phyloP scores from a whole-genome alignment of 2,888 invertebrate species.

The Dicyrtoma fusca region DNA sequence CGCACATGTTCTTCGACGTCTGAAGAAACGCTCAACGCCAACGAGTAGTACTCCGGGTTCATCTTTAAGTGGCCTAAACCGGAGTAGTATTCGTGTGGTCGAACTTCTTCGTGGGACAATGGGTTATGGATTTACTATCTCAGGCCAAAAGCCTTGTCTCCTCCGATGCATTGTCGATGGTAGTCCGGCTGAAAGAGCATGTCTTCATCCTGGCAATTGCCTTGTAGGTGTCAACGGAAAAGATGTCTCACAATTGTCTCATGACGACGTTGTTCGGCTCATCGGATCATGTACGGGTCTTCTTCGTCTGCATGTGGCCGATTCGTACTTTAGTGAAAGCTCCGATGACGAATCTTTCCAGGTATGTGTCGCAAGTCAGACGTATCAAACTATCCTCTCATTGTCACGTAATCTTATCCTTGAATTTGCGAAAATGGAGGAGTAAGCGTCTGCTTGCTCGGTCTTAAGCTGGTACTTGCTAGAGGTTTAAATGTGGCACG shows the following conservation, averaged over 20 bases:
- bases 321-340: conserved; percentile 82
- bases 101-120: conserved; percentile 83
- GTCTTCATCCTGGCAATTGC: conserved; percentile 88
- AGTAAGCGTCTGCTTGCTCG: no score
- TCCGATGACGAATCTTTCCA: conserved; percentile 71
- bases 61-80: conserved; percentile 51
- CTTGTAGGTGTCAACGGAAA: conserved; percentile 88
- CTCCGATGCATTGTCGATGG: conserved; percentile 88
- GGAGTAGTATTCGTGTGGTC: conserved; percentile 71
- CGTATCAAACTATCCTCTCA: no score
- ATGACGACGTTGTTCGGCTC: conserved; percentile 88
- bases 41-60: conserved; percentile 50
- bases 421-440: no score
- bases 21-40: conserved; percentile 49
- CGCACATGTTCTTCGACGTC: conserved; percentile 46
- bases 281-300: conserved; percentile 85
- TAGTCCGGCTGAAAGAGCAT: conserved; percentile 88
- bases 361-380: no score
- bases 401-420: no score
- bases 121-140: conserved; percentile 97
- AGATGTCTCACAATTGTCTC: conserved; percentile 87
- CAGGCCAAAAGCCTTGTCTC: conserved; percentile 94
- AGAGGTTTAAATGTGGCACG: no score
- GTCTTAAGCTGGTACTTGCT: no score
- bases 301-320: conserved; percentile 82